Base-by-base conservation (phyloP, 2,888 invertebrate genomes). In the Muschampia plurimacula region DNA sequence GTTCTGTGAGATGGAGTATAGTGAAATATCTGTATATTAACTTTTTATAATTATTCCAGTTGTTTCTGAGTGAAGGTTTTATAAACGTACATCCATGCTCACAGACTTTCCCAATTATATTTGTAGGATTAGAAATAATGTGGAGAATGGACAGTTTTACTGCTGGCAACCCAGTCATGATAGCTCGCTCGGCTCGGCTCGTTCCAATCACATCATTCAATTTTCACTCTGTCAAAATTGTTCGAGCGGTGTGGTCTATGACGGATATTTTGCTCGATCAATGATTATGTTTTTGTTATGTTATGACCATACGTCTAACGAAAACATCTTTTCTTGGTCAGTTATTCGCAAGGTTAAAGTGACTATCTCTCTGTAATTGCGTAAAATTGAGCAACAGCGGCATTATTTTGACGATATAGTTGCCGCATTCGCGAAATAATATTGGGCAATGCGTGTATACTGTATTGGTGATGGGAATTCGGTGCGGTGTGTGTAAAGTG, bases 211-310 rank as follows among this genome's bases (percentile, higher is more conserved):
- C n/a, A 71, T 74, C 49, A 59, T 65, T 52, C 69, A 52, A 60
- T 60, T 36, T 75, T 81, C 86, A 86, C 85, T 88, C 85, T 87
- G 85, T 86, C 86, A 87, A 86, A 86, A 78, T 76, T 77, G 77
- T 74, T 80, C 80, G 81, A 74, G 75, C 76, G 77, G 82, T 81
- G 73, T 75, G 81, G 82, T 80, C 77, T 79, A 80, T 77, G 83
- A 77, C 78, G 80, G 78, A 80, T 78, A 77, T 83, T 79, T 71
- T 71, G 46, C n/a, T 81, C 87, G 88, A 91, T 91, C 89, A 89
- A 88, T 90, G 87, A 85, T 85, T 85, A 84, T 93, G 91, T 93
- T 92, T 88, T 92, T 93, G 90, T 91, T 92, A 85, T 88, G 87
- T 22, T 22, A 22, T 22, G 22, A 87, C 67, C 67, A 81, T 80